Conservation (phyloP, 2,113 vertebrate species). For the Rhinoderma darwinii region DNA sequence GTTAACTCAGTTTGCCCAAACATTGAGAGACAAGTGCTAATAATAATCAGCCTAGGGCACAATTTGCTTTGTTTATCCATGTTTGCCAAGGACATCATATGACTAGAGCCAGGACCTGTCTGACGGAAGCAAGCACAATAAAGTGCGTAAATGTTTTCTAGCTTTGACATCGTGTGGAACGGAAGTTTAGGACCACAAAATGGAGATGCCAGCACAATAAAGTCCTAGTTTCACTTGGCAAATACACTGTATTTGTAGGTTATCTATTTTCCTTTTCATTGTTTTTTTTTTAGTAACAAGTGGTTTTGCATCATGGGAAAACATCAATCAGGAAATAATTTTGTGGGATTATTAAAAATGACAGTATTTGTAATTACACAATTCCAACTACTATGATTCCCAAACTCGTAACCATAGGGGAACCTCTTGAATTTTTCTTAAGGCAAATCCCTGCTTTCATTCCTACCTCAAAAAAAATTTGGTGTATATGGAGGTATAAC, state of each 20-base stretch:
- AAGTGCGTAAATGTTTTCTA: conserved; percentile 50
- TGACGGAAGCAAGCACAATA: conserved; percentile 47
- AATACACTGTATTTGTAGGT: conserved; percentile 9
- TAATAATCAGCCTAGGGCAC: conserved; percentile 24
- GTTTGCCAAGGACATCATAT: conserved; percentile 56
- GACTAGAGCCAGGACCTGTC: conserved; percentile 42
- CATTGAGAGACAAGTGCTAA: conserved; percentile 29
- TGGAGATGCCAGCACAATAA: conserved; percentile 41
- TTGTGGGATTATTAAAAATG: not conserved
- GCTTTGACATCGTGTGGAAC: conserved; percentile 51
- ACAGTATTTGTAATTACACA: not conserved
- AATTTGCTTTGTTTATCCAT: conserved; percentile 34
- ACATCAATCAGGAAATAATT: not conserved
- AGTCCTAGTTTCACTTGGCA: conserved; percentile 51
- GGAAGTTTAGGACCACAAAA: conserved; percentile 34
- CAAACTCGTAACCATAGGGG: no score
- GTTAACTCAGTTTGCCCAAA: conserved; percentile 7
- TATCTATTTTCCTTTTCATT: conserved; percentile 21
- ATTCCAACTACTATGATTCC: not conserved
- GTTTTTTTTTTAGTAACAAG: conserved; percentile 20
- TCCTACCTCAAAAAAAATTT: no score
- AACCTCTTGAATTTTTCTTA: no score
- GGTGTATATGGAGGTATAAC: no score
- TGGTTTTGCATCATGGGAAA: conserved; percentile 22
- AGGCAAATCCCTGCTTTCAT: no score